Percentiles rank a stretch among this genome's conserved stretches.
phyloP scores from a whole-genome alignment of 2,888 invertebrate genomes.

The Anaspis maculata region DNA sequence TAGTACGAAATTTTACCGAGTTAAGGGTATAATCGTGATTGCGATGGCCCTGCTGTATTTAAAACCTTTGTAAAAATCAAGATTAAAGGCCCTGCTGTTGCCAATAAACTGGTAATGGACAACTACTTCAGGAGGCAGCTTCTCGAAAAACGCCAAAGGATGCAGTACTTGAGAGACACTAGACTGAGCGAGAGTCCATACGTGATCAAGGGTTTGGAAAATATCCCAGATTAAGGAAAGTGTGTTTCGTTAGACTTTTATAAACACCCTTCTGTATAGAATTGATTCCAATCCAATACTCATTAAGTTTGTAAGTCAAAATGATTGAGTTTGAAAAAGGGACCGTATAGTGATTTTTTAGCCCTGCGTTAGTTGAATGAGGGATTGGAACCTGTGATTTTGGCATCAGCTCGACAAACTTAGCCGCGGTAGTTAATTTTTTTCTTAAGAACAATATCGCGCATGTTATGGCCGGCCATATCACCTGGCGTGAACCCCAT shows the following conservation, averaged over 20 bases:
- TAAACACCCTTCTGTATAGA: too few species aligned
- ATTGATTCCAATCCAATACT: neutral
- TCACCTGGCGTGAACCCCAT: too few species aligned
- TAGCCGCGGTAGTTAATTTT: too few species aligned
- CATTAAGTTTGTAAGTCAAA: neutral
- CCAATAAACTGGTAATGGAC: constrained; percentile 53
- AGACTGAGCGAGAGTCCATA: constrained; percentile 56
- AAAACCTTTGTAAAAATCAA: too few species aligned
- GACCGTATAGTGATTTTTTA: too few species aligned
- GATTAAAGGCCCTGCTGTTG: constrained; percentile 52
- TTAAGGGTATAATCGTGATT: constrained; percentile 51
- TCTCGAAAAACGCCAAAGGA: constrained; percentile 45
- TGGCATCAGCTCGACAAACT: too few species aligned
- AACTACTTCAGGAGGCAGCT: constrained; percentile 51
- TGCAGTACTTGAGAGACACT: constrained; percentile 53
- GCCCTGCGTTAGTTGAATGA: too few species aligned
- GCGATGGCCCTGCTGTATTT: constrained; percentile 54
- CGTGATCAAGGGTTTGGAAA: constrained; percentile 49
- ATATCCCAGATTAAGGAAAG: constrained; percentile 46
- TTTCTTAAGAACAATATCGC: too few species aligned
- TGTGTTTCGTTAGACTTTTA: neutral
- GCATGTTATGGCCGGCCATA: too few species aligned
- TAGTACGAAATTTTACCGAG: constrained; percentile 67
- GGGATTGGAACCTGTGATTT: too few species aligned
- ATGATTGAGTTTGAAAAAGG: too few species aligned